phyloP scores from a whole-genome alignment of 35 echinoderm and acorn worm species.

The Strongylocentrotus purpuratus region DNA sequence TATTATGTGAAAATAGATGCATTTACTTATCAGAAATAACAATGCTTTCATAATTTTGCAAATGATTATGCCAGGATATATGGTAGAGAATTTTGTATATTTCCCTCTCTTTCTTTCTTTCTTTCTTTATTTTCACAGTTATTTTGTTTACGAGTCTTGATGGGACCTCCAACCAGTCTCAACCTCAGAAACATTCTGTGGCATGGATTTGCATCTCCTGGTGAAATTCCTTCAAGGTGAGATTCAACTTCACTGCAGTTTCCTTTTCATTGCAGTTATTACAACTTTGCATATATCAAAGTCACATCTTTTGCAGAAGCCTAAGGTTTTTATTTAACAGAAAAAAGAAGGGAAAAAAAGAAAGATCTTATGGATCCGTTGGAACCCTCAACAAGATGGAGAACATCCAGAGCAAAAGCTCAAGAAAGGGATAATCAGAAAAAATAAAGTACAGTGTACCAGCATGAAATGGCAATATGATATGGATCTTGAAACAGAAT shows the following conservation, averaged over 20 bases:
- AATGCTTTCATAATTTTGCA: too few species aligned
- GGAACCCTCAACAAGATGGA: not conserved
- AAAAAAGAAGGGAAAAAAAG: too few species aligned
- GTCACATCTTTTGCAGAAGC: not conserved
- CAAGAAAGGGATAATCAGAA: too few species aligned
- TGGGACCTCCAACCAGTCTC: constrained; percentile 93
- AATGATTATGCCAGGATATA: too few species aligned
- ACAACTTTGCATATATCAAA: not conserved
- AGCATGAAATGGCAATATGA: too few species aligned
- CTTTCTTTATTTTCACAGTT: constrained; percentile 67
- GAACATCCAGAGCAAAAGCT: too few species aligned
- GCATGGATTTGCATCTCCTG: constrained; percentile 92
- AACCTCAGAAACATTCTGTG: constrained; percentile 92
- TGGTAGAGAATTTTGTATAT: too few species aligned
- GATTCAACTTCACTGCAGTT: not conserved
- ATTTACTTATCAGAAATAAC: too few species aligned
- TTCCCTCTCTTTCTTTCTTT: not conserved
- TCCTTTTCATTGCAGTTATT: not conserved
- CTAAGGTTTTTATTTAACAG: not conserved
- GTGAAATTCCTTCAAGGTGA: constrained; percentile 80
- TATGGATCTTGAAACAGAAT: too few species aligned
- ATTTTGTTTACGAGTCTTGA: constrained; percentile 74
- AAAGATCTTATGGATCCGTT: not conserved
- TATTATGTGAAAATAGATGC: too few species aligned
- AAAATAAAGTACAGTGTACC: too few species aligned